Base-by-base conservation (phyloP, 2,888 invertebrate genomes). In the Polydrusus pterygomalis region DNA sequence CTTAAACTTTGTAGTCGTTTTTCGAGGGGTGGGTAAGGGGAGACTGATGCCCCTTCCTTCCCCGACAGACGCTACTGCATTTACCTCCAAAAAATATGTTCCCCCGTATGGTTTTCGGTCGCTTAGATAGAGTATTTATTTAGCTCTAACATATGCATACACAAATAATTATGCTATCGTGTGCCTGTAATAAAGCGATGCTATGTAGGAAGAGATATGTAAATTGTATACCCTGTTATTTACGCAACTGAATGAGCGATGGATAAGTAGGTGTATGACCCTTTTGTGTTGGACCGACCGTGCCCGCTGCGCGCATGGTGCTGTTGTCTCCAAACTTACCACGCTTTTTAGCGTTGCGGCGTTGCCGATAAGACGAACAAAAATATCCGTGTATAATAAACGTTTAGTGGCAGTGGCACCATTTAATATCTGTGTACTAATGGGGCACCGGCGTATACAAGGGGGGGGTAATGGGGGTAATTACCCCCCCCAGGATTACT, bases 181-280 rank as follows among this genome's bases (percentile, higher is more conserved):
- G 40, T 38, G 60, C 17, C 58, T 18, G 64, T 70, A 68, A 74
- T 65, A 77, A 78, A 74, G 65, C 68, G 72, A 77, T 73, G 69
- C 64, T 47, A 75, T 73, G 78, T 79, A 77, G 78, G 78, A 77
- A 75, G 78, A 79, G 68, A 71, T 77, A 77, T 77, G 77, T 77
- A 77, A 77, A 77, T 77, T 73, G 65, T 65, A 75, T 69, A 47
- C 69, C 47, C 60, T 69, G 69, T 69, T 69, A 69, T 77, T 81
- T 83, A 83, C 83, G 83, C 83, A 83, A 83, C 81, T 81, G 78
- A 82, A 83, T 82, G 82, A 81, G 80, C 80, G 80, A 80, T 81
- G 80, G 80, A 81, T 83, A 79, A 25, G 83, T 82, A 83, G 83
- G 82, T 81, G 82, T 82, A 82, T 81, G 82, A 81, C 82, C 82